These are phyloP conservation scores for Hypercompe scribonia DNA, from an alignment of 2,888 invertebrate species.

Conservation along the genomic window DNA sequence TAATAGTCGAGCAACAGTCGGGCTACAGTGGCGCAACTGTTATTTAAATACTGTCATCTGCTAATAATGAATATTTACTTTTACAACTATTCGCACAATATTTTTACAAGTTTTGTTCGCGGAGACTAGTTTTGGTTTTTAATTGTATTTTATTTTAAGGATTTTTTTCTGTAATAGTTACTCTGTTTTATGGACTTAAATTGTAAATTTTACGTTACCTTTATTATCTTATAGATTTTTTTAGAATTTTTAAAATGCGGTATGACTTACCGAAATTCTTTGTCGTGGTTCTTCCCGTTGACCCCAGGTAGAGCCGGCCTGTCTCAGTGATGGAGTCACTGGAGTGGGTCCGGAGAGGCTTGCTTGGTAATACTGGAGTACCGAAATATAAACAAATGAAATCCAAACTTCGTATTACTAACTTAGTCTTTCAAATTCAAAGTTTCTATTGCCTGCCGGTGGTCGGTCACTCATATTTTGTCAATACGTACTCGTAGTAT, in stretches of 20 bases:
- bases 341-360: no score
- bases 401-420: no score
- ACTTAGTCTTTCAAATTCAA: no score
- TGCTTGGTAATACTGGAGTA: no score
- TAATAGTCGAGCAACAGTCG: not conserved
- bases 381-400: not conserved
- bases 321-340: no score
- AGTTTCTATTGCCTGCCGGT: no score
- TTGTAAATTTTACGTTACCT: not conserved
- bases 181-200: not conserved
- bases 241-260: no score
- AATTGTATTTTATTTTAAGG: not conserved
- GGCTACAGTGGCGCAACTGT: not conserved
- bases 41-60: not conserved
- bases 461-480: not conserved
- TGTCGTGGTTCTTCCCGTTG: no score
- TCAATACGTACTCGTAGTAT: not conserved
- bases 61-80: not conserved
- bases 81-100: not conserved
- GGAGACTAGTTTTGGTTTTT: not conserved
- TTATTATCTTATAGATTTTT: not conserved
- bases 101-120: not conserved
- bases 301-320: no score
- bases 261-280: no score
- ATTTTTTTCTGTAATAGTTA: not conserved